Evolutionary conservation across 2,113 vertebrate species (phyloP), one percentile per base, ranked within the genome.

Genomic region (Spea bombifrons): DNA sequence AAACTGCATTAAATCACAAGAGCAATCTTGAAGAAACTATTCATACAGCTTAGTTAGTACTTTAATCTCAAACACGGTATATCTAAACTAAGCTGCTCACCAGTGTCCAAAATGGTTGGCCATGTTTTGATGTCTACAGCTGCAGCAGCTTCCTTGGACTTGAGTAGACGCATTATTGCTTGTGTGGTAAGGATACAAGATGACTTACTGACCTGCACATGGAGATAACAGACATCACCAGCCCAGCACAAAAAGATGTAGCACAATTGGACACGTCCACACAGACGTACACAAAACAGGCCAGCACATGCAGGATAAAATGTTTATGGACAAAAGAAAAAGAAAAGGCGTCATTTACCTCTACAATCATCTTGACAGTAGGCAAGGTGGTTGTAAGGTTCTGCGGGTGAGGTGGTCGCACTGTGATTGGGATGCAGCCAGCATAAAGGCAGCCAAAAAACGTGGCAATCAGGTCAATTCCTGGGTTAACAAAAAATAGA

Each of bases 301-400:
- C 55, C 12, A 59, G 9, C 8, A 8, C 15, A 13, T 12, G 15
- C 15, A 13, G 10, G 9, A 59, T 12, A 59, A 59, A 59, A 8
- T 7, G 9, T 9, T 30, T 66, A 45, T 44, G 45, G 9, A 1
- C 45, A 9, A 45, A 12, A 43, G 3, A 12, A 17, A 30, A 45
- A 66, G 5, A 7, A 43, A 3, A 66, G 65, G 43, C 5, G 30
- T 10, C 17, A 63, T 50, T 83, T 85, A 98, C 96, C 95, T 98
- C 96, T 8, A 98, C 96, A 65, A 98, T 98, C 96, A 98, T 98
- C 88, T 95, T 97, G 87, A 98, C 96, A 0, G 96, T 98, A 80
- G 96, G 96, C 64, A 98, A 88, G 0, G 96, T 98, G 75, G 95
- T 97, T 55, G 95, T 88, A 52, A 98, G 91, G 83, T 97, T 98